phyloP scores from a whole-genome alignment of 2,797 vertebrate species.

The Myripristis jacobus region DNA sequence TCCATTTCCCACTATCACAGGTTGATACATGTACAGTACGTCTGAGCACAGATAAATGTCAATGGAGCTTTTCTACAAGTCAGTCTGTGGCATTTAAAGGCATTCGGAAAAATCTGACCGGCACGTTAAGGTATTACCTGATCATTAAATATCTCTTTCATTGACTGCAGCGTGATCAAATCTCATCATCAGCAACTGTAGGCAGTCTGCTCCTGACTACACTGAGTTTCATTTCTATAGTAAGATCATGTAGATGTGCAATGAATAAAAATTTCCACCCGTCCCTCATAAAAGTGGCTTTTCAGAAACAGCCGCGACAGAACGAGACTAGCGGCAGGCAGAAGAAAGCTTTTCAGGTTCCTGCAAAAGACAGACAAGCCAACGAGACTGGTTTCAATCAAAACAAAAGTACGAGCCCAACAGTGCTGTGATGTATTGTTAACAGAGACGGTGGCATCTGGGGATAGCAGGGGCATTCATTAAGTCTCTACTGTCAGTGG shows the following conservation, averaged over 20 bases:
- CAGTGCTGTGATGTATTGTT: slow-evolving; percentile 45
- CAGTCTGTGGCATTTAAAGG: background rate
- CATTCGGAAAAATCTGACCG: slow-evolving; percentile 6
- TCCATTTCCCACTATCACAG: slow-evolving; percentile 39
- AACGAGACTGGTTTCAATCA: slow-evolving; percentile 70
- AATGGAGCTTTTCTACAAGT: background rate
- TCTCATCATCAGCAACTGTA: slow-evolving; percentile 36
- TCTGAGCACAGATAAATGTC: slow-evolving; percentile 2
- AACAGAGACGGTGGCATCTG: slow-evolving; percentile 54
- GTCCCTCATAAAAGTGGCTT: slow-evolving; percentile 27
- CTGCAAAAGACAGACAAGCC: slow-evolving; percentile 51
- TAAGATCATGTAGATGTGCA: slow-evolving; percentile 29
- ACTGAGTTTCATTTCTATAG: slow-evolving; percentile 48
- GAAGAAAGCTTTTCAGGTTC: slow-evolving; percentile 38
- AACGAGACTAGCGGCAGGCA: slow-evolving; percentile 41
- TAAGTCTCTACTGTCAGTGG: slow-evolving; percentile 5
- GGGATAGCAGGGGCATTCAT: slow-evolving; percentile 15
- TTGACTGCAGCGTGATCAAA: slow-evolving; percentile 7
- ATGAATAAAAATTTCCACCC: slow-evolving; percentile 60
- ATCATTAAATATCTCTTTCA: background rate
- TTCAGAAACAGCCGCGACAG: slow-evolving; percentile 29
- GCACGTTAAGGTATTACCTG: background rate
- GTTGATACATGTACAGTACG: slow-evolving; percentile 35
- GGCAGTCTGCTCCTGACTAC: slow-evolving; percentile 21
- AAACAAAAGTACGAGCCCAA: slow-evolving; percentile 63